Conservation (phyloP, 2,113 vertebrate genomes). For the Carettochelys insculpta region DNA sequence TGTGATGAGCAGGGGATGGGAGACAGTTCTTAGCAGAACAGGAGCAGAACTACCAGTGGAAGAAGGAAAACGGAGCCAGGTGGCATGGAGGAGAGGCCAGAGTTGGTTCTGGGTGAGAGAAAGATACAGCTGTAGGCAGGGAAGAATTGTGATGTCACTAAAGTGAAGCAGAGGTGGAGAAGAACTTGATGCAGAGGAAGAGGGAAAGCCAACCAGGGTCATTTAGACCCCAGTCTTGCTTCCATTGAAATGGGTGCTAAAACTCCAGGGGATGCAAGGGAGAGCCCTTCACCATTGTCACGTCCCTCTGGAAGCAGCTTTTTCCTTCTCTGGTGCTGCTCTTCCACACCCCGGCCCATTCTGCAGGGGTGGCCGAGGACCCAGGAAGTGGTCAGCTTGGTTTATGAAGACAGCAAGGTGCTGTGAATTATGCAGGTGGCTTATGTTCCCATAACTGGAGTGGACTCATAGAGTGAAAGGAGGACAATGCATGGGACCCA, state of each 20-base stretch:
- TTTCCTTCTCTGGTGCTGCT: neutral
- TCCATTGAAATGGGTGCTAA: neutral
- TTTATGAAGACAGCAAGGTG: neutral
- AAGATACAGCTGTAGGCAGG: neutral
- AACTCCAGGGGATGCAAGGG: too few species aligned
- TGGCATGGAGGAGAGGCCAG: neutral
- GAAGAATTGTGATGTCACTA: neutral
- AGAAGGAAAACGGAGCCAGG: neutral
- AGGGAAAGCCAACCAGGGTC: neutral
- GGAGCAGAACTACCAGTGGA: neutral
- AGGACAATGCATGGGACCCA: neutral
- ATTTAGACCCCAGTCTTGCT: neutral
- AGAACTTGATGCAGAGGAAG: neutral
- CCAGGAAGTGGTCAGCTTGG: too few species aligned
- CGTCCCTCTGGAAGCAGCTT: neutral
- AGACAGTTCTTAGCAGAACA: neutral
- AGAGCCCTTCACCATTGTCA: neutral
- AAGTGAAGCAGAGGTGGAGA: neutral
- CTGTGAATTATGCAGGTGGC: neutral
- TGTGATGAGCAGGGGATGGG: neutral
- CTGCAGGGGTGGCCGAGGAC: neutral
- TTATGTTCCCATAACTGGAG: neutral
- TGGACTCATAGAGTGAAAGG: neutral
- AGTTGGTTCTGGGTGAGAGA: neutral
- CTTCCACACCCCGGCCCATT: neutral